Conservation (phyloP, 2,888 invertebrate species). For the Crioceris asparagi region DNA sequence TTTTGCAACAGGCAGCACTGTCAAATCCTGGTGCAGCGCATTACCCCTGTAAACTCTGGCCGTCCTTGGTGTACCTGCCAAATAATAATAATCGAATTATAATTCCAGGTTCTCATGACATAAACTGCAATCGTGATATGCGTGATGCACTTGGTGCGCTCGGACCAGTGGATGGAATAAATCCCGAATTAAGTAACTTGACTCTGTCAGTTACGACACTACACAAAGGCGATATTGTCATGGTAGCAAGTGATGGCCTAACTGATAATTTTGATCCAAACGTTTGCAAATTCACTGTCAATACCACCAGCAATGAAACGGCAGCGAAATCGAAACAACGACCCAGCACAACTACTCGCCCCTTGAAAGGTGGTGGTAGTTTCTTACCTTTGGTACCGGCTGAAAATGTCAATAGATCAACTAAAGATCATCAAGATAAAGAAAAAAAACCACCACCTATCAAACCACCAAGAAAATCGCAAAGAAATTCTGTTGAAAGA, state of each 20-base stretch:
- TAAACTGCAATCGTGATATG: constrained; percentile 74
- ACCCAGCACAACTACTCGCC: constrained; percentile 30
- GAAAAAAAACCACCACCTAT: constrained; percentile 16
- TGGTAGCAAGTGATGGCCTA: constrained; percentile 81
- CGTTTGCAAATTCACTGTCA: constrained; percentile 72
- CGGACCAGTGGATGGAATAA: constrained; percentile 75
- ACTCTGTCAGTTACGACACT: constrained; percentile 74
- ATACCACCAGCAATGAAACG: constrained; percentile 22
- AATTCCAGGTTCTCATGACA: constrained; percentile 76
- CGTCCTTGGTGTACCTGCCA: too few species aligned
- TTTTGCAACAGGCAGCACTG: too few species aligned
- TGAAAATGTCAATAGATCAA: constrained; percentile 6
- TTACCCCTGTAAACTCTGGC: too few species aligned
- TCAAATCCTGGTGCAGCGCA: too few species aligned
- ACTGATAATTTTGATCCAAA: constrained; percentile 89
- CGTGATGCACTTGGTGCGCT: constrained; percentile 79
- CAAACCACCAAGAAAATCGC: constrained; percentile 26
- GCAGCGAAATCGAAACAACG: constrained; percentile 32
- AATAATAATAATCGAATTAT: too few species aligned
- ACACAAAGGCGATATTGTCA: constrained; percentile 71
- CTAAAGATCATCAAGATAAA: constrained; percentile 6
- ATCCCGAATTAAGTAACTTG: constrained; percentile 78
- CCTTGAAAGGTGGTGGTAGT: constrained; percentile 1
- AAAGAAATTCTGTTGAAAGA: constrained; percentile 38
- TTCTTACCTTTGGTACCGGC: not conserved